Evolutionary conservation across 2,113 vertebrate species (phyloP), one percentile per base, ranked within the genome.

Genomic region (Corapipo altera): DNA sequence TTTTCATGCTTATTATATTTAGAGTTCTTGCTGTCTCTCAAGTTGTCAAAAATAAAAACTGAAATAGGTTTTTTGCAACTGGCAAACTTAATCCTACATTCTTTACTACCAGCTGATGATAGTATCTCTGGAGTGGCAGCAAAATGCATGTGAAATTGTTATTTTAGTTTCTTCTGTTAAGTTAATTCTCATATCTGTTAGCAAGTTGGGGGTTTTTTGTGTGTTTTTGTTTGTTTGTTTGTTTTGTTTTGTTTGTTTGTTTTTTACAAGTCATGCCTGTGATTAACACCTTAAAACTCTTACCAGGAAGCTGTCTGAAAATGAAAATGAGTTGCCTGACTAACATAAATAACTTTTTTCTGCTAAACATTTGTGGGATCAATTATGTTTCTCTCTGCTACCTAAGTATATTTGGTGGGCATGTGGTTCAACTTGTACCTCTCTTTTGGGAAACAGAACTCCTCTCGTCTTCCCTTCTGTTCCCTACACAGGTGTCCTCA

Each of bases 181-280:
- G 4, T 49, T 76, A 6, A 57, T 84, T 61, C 8, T 84, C 0
- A 0, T 58, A 11, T 30, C 76, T 8, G 7, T 70, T 81, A 51
- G 37, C 17, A 15, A 28, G 22, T 51, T 61, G 12, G 12, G 8
- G 24, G 9, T 19, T 37, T 57, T 33, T 28, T 41, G 4, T 48
- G 5, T 54, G 26, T n/a, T 41, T 24, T 59, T 5, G n/a, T n/a
- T 52, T 15, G 49, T 51, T 51, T 51, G 24, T 44, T 74, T 33
- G 11, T n/a, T n/a, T n/a, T n/a, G n/a, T 3, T n/a, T 32, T 22
- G 11, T 51, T 64, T 37, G 18, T 3, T 49, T 35, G 18, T 33
- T 43, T 58, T 69, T 87, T 48, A 37, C 20, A 62, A 57, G 18
- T 44, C 7, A 10, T 32, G 11, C 44, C 16, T 76, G 35, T 44